phyloP scores from a whole-genome alignment of 2,888 invertebrate species.

The Norana najaformis region DNA sequence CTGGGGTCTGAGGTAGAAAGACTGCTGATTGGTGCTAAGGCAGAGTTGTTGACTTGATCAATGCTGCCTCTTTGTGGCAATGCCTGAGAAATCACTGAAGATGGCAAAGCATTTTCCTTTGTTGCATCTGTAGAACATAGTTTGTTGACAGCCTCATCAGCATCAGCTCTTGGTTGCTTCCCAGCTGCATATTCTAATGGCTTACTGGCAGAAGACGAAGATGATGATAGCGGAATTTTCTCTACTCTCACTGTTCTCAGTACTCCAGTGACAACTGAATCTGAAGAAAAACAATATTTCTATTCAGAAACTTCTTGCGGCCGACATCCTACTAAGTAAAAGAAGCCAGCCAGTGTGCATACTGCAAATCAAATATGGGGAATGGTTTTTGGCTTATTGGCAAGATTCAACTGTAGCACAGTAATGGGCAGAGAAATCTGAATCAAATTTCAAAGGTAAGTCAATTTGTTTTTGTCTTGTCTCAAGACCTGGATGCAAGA shows the following conservation, averaged over 20 bases:
- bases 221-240: neutral
- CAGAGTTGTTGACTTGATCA: neutral
- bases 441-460: too few species aligned
- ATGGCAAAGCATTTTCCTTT: neutral
- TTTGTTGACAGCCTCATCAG: neutral
- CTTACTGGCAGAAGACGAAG: neutral
- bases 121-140: neutral
- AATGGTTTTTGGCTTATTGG: too few species aligned
- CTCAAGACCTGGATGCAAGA: too few species aligned
- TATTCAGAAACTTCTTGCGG: neutral
- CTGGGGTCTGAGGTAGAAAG: neutral
- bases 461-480: too few species aligned
- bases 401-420: too few species aligned
- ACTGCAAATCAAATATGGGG: too few species aligned
- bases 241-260: slow-evolving; percentile 9
- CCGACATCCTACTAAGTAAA: neutral
- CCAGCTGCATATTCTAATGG: neutral
- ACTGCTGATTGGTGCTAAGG: neutral
- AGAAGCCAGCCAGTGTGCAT: neutral
- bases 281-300: neutral
- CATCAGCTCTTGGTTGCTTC: neutral
- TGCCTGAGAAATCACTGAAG: neutral
- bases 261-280: neutral
- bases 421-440: too few species aligned
- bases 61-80: neutral